Evolutionary conservation across 2,888 invertebrate species (phyloP).

Genomic region (Drosophila prostipennis): DNA sequence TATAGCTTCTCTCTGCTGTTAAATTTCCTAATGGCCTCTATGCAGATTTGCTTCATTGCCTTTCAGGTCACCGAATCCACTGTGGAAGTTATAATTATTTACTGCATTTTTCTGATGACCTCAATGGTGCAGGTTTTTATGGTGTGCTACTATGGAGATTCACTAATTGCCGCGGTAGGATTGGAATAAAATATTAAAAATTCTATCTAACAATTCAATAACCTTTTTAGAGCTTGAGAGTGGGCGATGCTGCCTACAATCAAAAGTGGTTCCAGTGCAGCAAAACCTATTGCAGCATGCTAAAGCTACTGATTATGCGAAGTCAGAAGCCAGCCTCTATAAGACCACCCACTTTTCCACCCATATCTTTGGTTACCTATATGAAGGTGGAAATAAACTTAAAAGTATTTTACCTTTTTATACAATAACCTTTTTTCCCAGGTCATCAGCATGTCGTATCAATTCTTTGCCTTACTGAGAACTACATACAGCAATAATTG

Average conservation of each 20-base stretch:
- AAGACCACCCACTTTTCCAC: conserved; percentile 78
- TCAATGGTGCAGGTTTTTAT: conserved; percentile 80
- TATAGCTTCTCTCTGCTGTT: conserved; percentile 77
- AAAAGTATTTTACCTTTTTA: background rate
- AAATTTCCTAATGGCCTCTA: conserved; percentile 80
- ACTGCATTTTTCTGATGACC: conserved; percentile 74
- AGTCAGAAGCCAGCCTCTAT: conserved; percentile 77
- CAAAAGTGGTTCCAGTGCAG: conserved; percentile 78
- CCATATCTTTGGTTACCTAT: conserved; percentile 78
- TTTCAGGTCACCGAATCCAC: conserved; percentile 80
- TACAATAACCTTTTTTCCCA: conserved; percentile 4
- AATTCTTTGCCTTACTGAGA: conserved; percentile 73
- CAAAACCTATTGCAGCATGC: conserved; percentile 62
- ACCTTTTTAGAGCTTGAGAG: conserved; percentile 66
- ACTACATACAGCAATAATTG: conserved; percentile 59
- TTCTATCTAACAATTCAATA: background rate
- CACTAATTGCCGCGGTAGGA: conserved; percentile 74
- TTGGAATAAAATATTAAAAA: fast-evolving
- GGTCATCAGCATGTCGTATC: conserved; percentile 80
- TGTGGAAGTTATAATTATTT: conserved; percentile 73
- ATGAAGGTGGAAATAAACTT: conserved; percentile 65
- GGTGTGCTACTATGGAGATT: conserved; percentile 80
- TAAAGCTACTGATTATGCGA: conserved; percentile 71
- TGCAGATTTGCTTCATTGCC: conserved; percentile 81
- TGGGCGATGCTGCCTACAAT: conserved; percentile 78